Conservation (phyloP, 1,140 invertebrate species). For the Drosophila micromelanica region DNA sequence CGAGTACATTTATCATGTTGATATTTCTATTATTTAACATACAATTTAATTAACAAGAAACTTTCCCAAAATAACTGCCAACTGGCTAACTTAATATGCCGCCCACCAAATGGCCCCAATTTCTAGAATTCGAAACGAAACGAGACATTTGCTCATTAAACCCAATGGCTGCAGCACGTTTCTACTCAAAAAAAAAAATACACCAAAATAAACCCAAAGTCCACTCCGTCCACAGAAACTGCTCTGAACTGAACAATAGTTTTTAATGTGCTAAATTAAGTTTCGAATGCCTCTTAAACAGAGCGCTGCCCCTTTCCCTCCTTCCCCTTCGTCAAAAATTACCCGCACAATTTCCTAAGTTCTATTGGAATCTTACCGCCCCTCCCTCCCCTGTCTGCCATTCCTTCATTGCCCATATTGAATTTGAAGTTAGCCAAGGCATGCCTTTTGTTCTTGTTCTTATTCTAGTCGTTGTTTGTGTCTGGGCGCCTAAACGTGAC, state of each 20-base stretch:
- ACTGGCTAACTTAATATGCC: slow-evolving; percentile 27
- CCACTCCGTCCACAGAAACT: slow-evolving; percentile 9
- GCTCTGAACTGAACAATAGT: slow-evolving; percentile 58
- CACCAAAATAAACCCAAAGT: neutral
- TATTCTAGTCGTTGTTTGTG: slow-evolving; percentile 28
- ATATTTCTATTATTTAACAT: slow-evolving; percentile 3
- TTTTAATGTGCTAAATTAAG: slow-evolving; percentile 80
- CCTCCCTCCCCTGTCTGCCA: neutral
- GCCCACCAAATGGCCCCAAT: slow-evolving; percentile 44
- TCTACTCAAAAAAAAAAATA: slow-evolving; percentile 11
- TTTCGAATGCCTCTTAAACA: slow-evolving; percentile 46
- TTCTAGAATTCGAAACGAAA: slow-evolving; percentile 29
- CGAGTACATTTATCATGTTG: neutral
- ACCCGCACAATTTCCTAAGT: slow-evolving; percentile 50
- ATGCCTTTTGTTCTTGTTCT: slow-evolving; percentile 42
- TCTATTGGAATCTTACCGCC: slow-evolving; percentile 12
- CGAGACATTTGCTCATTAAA: slow-evolving; percentile 59
- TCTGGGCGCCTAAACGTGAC: slow-evolving; percentile 65
- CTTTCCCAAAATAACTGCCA: slow-evolving; percentile 9
- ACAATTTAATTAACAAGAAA: slow-evolving; percentile 27
- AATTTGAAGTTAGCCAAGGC: slow-evolving; percentile 68
- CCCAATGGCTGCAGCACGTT: slow-evolving; percentile 58
- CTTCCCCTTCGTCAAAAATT: slow-evolving; percentile 42
- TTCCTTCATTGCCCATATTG: slow-evolving; percentile 60
- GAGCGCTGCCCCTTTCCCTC: neutral